Conservation (phyloP, 2,113 vertebrate species). For the Myotis brandtii region DNA sequence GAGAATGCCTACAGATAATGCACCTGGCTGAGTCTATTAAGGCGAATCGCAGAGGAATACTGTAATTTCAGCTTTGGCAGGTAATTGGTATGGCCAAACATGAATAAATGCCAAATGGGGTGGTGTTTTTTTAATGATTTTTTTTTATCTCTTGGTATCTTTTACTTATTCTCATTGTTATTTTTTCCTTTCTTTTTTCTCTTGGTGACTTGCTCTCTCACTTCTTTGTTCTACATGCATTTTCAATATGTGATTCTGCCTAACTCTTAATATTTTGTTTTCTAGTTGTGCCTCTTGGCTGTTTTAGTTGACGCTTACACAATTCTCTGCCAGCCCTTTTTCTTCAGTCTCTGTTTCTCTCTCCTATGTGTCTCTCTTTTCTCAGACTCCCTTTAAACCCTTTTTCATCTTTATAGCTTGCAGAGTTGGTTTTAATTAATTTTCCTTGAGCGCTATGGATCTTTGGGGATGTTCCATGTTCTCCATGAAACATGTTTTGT, state of each 20-base stretch:
- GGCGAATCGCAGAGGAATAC: conserved; percentile 69
- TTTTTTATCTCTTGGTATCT: conserved; percentile 42
- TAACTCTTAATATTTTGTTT: background rate
- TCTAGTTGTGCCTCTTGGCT: background rate
- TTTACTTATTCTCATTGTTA: conserved; percentile 22
- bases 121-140: background rate
- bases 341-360: background rate
- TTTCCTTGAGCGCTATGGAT: background rate
- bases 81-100: conserved; percentile 71
- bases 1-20: conserved; percentile 55
- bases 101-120: conserved; percentile 35
- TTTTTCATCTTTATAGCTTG: background rate
- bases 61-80: conserved; percentile 66
- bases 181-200: background rate
- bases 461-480: background rate
- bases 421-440: background rate
- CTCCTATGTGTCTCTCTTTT: background rate
- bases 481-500: conserved; percentile 46
- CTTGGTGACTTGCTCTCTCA: background rate
- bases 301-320: background rate
- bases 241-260: background rate
- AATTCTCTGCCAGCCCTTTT: background rate
- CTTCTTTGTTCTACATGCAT: background rate
- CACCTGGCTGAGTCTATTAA: conserved; percentile 69
- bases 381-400: background rate